Evolutionary conservation across 2,113 vertebrate genomes (phyloP).

Genomic region (Smithornis capensis): DNA sequence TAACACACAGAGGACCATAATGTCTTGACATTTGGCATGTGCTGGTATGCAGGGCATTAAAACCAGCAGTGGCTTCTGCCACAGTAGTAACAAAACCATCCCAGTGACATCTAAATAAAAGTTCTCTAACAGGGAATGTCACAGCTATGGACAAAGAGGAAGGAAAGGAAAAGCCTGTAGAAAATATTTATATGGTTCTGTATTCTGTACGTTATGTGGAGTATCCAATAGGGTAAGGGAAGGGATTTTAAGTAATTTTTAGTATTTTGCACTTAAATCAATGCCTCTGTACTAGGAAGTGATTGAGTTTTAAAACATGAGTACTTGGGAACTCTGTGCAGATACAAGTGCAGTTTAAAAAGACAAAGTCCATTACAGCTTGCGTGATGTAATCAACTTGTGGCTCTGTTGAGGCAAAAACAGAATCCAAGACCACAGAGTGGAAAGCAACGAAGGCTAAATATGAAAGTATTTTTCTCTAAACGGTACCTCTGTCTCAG

Average conservation of each 20-base stretch:
- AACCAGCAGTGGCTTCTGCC: not conserved
- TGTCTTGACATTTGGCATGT: not conserved
- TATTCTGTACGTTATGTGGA: not conserved
- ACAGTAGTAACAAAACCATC: not conserved
- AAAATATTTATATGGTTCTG: not conserved
- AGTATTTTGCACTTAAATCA: not conserved
- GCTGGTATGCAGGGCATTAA: not conserved
- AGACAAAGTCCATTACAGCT: not conserved
- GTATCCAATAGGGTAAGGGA: not conserved
- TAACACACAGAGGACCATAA: not conserved
- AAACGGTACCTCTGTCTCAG: not conserved
- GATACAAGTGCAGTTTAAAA: not conserved
- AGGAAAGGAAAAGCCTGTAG: not conserved
- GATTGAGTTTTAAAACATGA: not conserved
- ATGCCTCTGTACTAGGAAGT: not conserved
- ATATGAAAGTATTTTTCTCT: not conserved
- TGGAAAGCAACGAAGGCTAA: not conserved
- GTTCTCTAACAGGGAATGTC: not conserved
- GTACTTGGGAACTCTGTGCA: not conserved
- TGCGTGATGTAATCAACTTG: not conserved
- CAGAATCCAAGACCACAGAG: not conserved
- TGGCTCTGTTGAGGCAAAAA: not conserved
- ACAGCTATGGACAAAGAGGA: not conserved
- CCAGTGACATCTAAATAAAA: not conserved
- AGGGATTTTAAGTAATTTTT: not conserved